These are phyloP conservation scores for Xestia c-nigrum DNA, from an alignment of 2,888 invertebrate genomes.

Conservation along the genomic window DNA sequence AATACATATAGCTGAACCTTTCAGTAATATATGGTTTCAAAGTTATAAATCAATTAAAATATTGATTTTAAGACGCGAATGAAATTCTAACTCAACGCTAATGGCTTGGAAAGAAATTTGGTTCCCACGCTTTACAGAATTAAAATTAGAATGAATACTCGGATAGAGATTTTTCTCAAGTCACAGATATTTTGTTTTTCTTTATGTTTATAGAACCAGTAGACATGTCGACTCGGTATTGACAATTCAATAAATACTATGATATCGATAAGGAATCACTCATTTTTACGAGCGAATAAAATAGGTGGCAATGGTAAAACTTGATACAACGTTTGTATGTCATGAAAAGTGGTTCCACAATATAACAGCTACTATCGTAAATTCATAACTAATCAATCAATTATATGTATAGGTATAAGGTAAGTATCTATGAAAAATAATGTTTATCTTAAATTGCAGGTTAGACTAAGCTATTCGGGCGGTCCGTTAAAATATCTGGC, in stretches of 20 bases:
- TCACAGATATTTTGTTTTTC: conserved; percentile 5
- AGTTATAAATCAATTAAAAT: neutral
- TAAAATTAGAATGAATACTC: conserved; percentile 27
- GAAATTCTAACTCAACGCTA: conserved; percentile 3
- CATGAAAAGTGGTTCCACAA: neutral
- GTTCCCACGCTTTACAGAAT: neutral
- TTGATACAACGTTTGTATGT: neutral
- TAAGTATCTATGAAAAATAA: neutral
- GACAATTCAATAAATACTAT: neutral
- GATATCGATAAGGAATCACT: neutral
- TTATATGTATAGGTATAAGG: neutral
- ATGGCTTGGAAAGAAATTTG: conserved; percentile 11
- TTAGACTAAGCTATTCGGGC: neutral
- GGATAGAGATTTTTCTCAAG: neutral
- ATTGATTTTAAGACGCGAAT: neutral
- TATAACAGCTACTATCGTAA: neutral
- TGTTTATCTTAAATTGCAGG: conserved; percentile 21
- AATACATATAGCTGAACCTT: neutral
- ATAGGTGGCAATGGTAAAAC: neutral
- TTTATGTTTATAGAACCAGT: neutral
- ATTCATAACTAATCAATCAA: neutral
- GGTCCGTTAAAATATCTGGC: conserved; percentile 44
- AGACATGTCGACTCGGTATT: neutral
- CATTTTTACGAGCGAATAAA: neutral
- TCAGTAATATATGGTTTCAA: too few relatives aligned